Evolutionary conservation across 2,113 vertebrate genomes (phyloP).

Genomic region (Saccopteryx leptura): DNA sequence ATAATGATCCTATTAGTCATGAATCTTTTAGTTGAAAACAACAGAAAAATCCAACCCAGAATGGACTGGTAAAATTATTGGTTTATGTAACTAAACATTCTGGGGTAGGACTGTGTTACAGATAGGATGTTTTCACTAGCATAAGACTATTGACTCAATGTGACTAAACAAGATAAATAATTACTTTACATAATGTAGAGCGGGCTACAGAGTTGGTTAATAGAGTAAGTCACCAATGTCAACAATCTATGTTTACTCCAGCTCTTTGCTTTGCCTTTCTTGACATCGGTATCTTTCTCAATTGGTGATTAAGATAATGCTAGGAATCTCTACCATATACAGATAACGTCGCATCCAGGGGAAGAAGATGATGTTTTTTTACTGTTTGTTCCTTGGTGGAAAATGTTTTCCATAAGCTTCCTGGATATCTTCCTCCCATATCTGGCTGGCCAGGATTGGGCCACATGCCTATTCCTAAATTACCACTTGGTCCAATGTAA

Average conservation of each 20-base stretch:
- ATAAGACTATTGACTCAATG: slow-evolving; percentile 9
- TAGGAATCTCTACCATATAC: neutral
- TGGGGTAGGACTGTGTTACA: neutral
- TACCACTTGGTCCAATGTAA: neutral
- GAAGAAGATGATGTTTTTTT: neutral
- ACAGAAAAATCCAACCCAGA: neutral
- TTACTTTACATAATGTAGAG: slow-evolving; percentile 23
- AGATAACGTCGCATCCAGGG: neutral
- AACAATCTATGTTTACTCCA: neutral
- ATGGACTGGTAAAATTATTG: slow-evolving; percentile 19
- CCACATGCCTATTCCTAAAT: neutral
- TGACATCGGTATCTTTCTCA: neutral
- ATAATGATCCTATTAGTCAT: neutral
- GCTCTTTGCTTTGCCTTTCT: neutral
- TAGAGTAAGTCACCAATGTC: neutral
- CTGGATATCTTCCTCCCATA: neutral
- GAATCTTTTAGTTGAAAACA: slow-evolving; percentile 37
- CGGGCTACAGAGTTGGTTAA: neutral
- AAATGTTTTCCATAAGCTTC: neutral
- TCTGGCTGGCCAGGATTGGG: neutral
- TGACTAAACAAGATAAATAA: neutral
- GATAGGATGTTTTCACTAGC: neutral
- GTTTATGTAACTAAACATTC: slow-evolving; percentile 30
- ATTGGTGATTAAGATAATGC: neutral
- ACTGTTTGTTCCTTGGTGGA: neutral